Base-by-base conservation (phyloP, 2,888 invertebrate genomes). In the Cepaea hortensis region DNA sequence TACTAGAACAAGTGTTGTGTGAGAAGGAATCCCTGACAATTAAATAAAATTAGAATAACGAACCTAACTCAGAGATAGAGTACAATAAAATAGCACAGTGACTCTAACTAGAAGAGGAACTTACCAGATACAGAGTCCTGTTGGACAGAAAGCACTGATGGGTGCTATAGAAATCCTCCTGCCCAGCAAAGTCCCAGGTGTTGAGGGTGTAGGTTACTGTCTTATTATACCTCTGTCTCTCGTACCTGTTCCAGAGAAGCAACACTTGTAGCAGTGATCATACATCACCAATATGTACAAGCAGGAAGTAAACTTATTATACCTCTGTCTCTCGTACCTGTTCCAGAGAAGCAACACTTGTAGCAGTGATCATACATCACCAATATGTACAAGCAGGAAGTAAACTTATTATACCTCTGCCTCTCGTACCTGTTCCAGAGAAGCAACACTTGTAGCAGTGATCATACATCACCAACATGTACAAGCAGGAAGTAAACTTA, bases 141-240 rank as follows among this genome's bases (percentile, higher is more conserved):
- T 93, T 92, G 6, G 94, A 93, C 80, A 94, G 89, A 88, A 93
- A 94, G 85, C 94, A 94, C 89, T 93, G 93, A 86, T 94, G 94
- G 5, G 93, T 93, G 85, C 92, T 93, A 89, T 93, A 93, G 89
- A 94, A 94, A 50, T 93, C 93, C 85, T 94, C 94, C 87, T 93
- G 93, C 7, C 93, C 93, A 11, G 93, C 93, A 90, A 94, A 93
- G 90, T 94, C 94, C 94, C 94, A 94, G 1, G 93, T 93, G 85
- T 90, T 93, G 23, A 93, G 87, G 5, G 93, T 93, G 87, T 91
- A 93, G n/a, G 90, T 89, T 20, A 91, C 91, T 15, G 88, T 89
- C 81, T 88, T 89, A 1, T 89, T 88, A 77, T 84, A 84, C 11
- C 87, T 80, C 79, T 89, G 87, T 79, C 91, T 88, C 76, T 91